Percentiles rank a stretch among this genome's conserved stretches.
Evolutionary conservation across 2,797 vertebrate species (phyloP).

Genomic region (Channallabes apus): DNA sequence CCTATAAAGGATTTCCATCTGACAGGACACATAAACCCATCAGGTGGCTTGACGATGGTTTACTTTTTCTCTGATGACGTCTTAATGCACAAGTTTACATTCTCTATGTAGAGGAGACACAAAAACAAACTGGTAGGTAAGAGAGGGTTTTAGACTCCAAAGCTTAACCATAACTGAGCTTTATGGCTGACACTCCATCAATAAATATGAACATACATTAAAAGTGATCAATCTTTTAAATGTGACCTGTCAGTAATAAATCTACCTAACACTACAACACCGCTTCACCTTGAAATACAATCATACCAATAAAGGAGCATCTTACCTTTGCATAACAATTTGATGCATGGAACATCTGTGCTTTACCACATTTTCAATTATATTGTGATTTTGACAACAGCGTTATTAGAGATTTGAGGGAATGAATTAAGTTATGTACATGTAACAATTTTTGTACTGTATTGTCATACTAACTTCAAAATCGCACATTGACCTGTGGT

Average conservation of each 20-base stretch:
- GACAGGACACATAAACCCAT: not conserved
- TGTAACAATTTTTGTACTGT: no score
- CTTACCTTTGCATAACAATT: not conserved
- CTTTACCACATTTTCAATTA: not conserved
- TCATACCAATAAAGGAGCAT: not conserved
- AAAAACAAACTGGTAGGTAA: not conserved
- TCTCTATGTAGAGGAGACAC: no score
- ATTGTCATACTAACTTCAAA: no score
- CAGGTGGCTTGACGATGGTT: constrained; percentile 1
- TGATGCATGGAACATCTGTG: not conserved
- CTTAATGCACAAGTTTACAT: not conserved
- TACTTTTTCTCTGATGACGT: not conserved
- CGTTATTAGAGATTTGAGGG: no score
- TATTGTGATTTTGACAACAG: not conserved
- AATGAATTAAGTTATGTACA: no score
- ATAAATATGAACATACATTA: not conserved
- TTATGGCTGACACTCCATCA: not conserved
- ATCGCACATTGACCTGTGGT: no score
- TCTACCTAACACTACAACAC: not conserved
- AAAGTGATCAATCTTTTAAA: not conserved
- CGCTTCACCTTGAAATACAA: not conserved
- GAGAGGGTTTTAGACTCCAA: not conserved
- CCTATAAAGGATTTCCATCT: constrained; percentile 6
- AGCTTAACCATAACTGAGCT: not conserved
- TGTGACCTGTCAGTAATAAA: not conserved